Evolutionary conservation across 1,140 invertebrate genomes (phyloP).

Genomic region (Heliothis subflexa): DNA sequence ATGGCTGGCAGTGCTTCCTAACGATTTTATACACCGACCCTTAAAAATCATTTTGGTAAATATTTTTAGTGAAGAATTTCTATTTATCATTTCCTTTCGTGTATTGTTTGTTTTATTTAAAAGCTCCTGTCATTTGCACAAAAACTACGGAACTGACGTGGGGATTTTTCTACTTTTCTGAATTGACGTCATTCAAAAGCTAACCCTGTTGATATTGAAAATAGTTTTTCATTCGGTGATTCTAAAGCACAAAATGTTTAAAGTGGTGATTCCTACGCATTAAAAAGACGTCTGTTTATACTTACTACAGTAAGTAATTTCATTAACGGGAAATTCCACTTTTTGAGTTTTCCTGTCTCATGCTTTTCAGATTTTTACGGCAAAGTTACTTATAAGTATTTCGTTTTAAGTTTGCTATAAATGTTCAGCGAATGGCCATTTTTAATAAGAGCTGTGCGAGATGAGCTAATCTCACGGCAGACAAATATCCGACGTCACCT

Average conservation of each 20-base stretch:
- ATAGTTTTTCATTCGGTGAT: neutral
- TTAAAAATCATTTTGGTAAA: constrained; percentile 21
- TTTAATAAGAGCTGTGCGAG: constrained; percentile 32
- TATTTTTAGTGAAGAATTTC: constrained; percentile 8
- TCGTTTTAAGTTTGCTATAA: neutral
- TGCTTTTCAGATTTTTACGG: neutral
- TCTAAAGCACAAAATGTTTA: neutral
- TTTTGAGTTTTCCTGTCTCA: neutral
- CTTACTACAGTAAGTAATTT: too few species aligned
- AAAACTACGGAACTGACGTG: constrained; percentile 21
- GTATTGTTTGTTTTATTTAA: constrained; percentile 30
- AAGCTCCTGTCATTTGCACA: constrained; percentile 41
- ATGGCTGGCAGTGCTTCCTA: neutral
- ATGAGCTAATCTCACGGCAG: constrained; percentile 48
- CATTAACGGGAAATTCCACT: too few species aligned
- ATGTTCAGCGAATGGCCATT: constrained; percentile 15
- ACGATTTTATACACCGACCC: neutral
- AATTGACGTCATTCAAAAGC: constrained; percentile 34
- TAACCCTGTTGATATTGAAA: constrained; percentile 19
- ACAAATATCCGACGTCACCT: constrained; percentile 57
- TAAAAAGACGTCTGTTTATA: too few species aligned
- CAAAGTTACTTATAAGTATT: neutral
- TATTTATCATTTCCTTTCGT: constrained; percentile 4
- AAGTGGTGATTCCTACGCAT: neutral
- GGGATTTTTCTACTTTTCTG: constrained; percentile 37